Base-by-base conservation (phyloP, 2,888 invertebrate species). In the Drosophila parthenogenetica region DNA sequence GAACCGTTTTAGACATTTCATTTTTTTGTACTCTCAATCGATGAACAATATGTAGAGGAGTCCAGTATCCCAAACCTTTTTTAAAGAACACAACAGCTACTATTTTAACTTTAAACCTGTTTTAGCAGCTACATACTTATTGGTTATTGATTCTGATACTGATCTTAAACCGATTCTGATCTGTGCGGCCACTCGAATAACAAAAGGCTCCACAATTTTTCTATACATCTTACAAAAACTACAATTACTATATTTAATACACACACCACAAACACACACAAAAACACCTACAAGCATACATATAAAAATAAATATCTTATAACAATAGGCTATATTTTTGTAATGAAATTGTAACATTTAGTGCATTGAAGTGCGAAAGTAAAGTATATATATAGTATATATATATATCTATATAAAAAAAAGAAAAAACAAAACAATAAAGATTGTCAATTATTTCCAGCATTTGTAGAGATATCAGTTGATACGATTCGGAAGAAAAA, bases 301-400 rank as follows among this genome's bases (percentile, higher is more conserved):
- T 40, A 40, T 40, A 40, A n/a, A 40, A 14, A 40, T 40, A 16
- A 40, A 40, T 16, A 40, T 8, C 14, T 35, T 35, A 50, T 57
- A 80, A 83, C 76, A 76, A 86, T 83, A 83, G 83, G 81, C 83
- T 83, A 83, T 79, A 83, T 83, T 83, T 83, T 83, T 83, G 77
- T 83, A 83, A 86, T 86, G 83, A 86, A 77, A 83, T 77, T 83
- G 67, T 81, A 83, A 83, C 69, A 77, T 68, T 76, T 83, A 79
- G 77, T 71, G 81, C 81, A 83, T 79, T 83, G 79, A 74, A 83
- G 81, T 79, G 79, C 77, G 62, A 71, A 63, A 81, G 79, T 78
- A 78, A 73, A 75, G 71, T 77, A 84, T 73, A 73, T 72, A 79
- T 72, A 29, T 5, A 5, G 8, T 22, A 29, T 8, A 71, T 63